Evolutionary conservation across 2,113 vertebrate genomes (phyloP).

Genomic region (Acinonyx jubatus): DNA sequence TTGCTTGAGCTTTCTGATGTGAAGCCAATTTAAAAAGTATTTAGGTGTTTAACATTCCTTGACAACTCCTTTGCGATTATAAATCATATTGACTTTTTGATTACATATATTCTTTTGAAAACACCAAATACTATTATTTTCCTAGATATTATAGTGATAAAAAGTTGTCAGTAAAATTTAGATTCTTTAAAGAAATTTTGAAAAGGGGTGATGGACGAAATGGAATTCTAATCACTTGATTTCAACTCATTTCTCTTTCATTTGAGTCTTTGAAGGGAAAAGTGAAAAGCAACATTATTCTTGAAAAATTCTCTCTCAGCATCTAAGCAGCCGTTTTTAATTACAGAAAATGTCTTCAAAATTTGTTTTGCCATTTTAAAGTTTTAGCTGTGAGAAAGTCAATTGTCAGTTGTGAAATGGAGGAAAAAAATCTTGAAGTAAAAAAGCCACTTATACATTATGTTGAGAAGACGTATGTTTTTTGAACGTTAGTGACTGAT

Average conservation of each 20-base stretch:
- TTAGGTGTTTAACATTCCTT: constrained; percentile 58
- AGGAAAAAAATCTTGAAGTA: constrained; percentile 20
- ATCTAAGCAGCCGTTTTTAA: constrained; percentile 72
- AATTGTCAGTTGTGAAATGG: constrained; percentile 57
- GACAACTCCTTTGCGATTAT: constrained; percentile 28
- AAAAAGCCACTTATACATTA: constrained; percentile 35
- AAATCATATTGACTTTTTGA: constrained; percentile 60
- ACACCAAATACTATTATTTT: constrained; percentile 53
- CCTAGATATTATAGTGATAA: constrained; percentile 37
- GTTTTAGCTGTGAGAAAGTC: constrained; percentile 66
- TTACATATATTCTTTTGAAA: constrained; percentile 64
- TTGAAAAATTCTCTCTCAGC: constrained; percentile 59
- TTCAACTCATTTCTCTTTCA: constrained; percentile 64
- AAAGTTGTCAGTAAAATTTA: constrained; percentile 72
- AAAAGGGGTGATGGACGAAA: constrained; percentile 62
- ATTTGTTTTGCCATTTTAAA: constrained; percentile 68
- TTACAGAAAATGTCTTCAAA: constrained; percentile 68
- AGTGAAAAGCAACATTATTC: constrained; percentile 65
- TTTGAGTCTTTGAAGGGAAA: constrained; percentile 66
- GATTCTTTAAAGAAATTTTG: constrained; percentile 67
- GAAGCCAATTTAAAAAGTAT: constrained; percentile 43
- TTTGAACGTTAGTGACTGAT: constrained; percentile 31
- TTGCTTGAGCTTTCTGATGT: constrained; percentile 21
- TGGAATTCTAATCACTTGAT: constrained; percentile 68
- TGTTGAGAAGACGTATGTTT: constrained; percentile 32